These are phyloP conservation scores for Hemistola chrysoprasaria DNA, from an alignment of 2,888 invertebrate species.

Conservation along the genomic window DNA sequence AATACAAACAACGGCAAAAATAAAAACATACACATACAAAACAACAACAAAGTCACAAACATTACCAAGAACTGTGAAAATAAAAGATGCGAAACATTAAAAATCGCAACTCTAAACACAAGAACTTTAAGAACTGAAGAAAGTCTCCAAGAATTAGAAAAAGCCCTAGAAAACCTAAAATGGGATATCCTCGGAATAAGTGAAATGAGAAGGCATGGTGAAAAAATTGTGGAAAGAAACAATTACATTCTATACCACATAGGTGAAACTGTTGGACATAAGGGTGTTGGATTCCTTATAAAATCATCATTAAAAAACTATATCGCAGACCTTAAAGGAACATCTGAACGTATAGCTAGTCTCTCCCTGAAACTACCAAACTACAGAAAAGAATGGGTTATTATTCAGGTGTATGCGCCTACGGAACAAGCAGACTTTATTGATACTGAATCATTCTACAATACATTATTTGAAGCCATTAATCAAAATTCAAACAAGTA, in stretches of 20 bases:
- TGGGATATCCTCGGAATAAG: conserved; percentile 15
- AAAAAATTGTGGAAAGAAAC: conserved; percentile 6
- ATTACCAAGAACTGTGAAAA: no score
- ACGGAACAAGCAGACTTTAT: conserved; percentile 11
- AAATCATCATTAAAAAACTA: not conserved
- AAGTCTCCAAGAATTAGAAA: conserved; percentile 13
- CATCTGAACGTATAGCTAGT: conserved; percentile 11
- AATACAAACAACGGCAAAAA: no score
- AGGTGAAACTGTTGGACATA: conserved; percentile 13
- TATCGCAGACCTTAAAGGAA: conserved; percentile 7
- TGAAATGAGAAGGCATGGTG: not conserved
- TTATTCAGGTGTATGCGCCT: conserved; percentile 17
- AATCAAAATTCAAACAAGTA: conserved; percentile 8
- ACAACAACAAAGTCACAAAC: no score
- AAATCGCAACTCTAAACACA: conserved; percentile 12
- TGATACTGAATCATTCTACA: conserved; percentile 12
- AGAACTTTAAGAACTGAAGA: conserved; percentile 12
- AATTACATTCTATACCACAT: conserved; percentile 14
- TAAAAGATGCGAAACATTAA: conserved; percentile 4
- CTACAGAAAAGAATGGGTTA: conserved; percentile 13
- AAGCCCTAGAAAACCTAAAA: conserved; percentile 12
- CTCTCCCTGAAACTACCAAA: conserved; percentile 11
- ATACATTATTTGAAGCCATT: no score
- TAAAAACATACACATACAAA: no score
- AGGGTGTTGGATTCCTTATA: no score